phyloP scores from a whole-genome alignment of 1,140 invertebrate genomes.

The Drosophila rhopaloa region DNA sequence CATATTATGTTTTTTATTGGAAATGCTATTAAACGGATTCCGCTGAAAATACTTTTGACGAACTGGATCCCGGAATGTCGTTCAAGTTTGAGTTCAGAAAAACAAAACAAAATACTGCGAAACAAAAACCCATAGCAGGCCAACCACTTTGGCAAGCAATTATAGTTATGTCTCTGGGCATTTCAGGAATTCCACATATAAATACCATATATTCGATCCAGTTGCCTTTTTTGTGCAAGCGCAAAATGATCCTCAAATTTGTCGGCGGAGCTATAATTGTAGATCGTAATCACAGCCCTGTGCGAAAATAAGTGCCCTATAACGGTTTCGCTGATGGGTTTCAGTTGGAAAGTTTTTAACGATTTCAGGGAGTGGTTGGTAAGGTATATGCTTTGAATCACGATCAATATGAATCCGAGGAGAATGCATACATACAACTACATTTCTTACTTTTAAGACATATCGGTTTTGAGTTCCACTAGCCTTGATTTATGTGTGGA shows the following conservation, averaged over 20 bases:
- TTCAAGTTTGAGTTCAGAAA: constrained; percentile 11
- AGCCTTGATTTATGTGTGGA: no score
- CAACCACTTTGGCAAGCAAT: constrained; percentile 31
- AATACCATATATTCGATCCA: constrained; percentile 36
- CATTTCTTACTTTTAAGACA: no score
- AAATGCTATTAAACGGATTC: constrained; percentile 53
- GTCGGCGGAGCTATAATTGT: constrained; percentile 24
- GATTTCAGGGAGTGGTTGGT: background rate
- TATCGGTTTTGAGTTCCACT: no score
- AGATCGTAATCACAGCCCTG: constrained; percentile 18
- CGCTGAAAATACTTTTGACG: constrained; percentile 42
- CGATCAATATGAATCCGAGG: background rate
- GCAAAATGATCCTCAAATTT: constrained; percentile 23
- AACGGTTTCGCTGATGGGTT: constrained; percentile 18
- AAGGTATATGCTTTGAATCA: background rate
- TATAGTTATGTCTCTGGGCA: constrained; percentile 46
- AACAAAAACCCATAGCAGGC: constrained; percentile 7
- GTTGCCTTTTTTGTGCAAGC: background rate
- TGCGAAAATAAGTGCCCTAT: constrained; percentile 4
- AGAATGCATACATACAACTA: background rate
- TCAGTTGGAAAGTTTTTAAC: constrained; percentile 1
- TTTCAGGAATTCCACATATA: constrained; percentile 43
- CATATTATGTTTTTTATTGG: constrained; percentile 36
- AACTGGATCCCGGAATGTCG: constrained; percentile 42
- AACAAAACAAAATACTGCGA: constrained; percentile 11